phyloP scores from a whole-genome alignment of 2,797 vertebrate species.

The Tadarida brasiliensis region DNA sequence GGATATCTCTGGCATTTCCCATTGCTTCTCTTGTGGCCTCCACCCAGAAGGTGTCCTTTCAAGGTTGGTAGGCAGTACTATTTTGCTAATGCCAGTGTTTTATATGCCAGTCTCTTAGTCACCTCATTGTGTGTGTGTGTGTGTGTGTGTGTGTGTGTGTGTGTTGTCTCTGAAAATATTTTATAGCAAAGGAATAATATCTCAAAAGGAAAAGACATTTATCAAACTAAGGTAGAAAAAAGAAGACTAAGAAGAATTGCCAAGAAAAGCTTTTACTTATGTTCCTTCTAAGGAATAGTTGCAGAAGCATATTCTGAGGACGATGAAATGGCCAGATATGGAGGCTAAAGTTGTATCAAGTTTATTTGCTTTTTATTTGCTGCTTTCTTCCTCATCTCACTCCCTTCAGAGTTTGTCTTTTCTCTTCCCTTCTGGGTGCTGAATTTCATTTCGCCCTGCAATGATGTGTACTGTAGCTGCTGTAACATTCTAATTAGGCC shows the following conservation, averaged over 20 bases:
- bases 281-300: neutral
- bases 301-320: neutral
- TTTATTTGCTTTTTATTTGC: constrained; percentile 18
- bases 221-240: constrained; percentile 62
- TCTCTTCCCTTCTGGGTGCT: constrained; percentile 24
- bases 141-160: too few relatives aligned
- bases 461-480: neutral
- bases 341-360: neutral
- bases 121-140: constrained; percentile 65
- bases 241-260: constrained; percentile 53
- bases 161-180: too few relatives aligned
- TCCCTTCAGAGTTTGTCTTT: constrained; percentile 33
- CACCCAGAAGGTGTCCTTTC: constrained; percentile 62
- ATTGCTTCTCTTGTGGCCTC: constrained; percentile 53
- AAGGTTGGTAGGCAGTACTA: constrained; percentile 36
- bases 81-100: constrained; percentile 81
- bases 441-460: constrained; percentile 40
- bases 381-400: neutral
- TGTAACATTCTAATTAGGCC: constrained; percentile 54
- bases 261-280: constrained; percentile 62
- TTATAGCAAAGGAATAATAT: constrained; percentile 75
- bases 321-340: constrained; percentile 20
- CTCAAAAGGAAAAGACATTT: constrained; percentile 72
- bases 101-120: constrained; percentile 78
- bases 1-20: constrained; percentile 60